phyloP scores from a whole-genome alignment of 2,888 invertebrate genomes.

The Mechanitis messenoides region DNA sequence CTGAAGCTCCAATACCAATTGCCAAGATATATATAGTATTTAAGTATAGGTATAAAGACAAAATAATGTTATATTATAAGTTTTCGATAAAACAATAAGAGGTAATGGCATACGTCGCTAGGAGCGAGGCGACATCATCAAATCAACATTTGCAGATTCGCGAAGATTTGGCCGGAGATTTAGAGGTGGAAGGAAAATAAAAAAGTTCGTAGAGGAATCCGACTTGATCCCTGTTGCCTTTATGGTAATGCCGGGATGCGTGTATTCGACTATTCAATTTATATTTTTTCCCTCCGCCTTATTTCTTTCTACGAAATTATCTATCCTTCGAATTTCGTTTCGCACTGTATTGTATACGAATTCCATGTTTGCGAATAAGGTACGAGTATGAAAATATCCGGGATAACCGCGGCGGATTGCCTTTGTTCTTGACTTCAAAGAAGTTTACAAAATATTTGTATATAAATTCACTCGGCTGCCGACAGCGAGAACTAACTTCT shows the following conservation, averaged over 20 bases:
- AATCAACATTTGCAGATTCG: conserved; percentile 78
- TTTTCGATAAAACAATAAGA: conserved; percentile 6
- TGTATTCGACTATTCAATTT: conserved; percentile 77
- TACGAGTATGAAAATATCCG: conserved; percentile 71
- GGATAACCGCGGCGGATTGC: conserved; percentile 73
- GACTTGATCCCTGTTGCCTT: conserved; percentile 74
- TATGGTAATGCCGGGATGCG: conserved; percentile 76
- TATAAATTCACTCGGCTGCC: conserved; percentile 53
- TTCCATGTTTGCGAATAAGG: conserved; percentile 68
- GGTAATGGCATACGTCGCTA: conserved; percentile 16
- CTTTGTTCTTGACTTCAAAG: conserved; percentile 75
- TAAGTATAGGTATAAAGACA: not conserved
- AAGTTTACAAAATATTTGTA: conserved; percentile 70
- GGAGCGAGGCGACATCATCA: conserved; percentile 61
- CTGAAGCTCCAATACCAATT: too few species aligned
- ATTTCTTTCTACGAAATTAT: conserved; percentile 74
- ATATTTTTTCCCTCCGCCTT: conserved; percentile 74
- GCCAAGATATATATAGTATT: not conserved
- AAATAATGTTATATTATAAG: not conserved
- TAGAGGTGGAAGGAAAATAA: conserved; percentile 77
- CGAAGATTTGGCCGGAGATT: conserved; percentile 75
- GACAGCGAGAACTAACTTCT: conserved; percentile 41
- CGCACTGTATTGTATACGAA: conserved; percentile 75
- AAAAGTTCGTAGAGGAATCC: conserved; percentile 77
- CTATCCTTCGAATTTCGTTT: conserved; percentile 76